Percentiles rank a stretch among this genome's conserved stretches.
Evolutionary conservation across 2,797 vertebrate genomes (phyloP).

Genomic region (Sebastes matsubarae): DNA sequence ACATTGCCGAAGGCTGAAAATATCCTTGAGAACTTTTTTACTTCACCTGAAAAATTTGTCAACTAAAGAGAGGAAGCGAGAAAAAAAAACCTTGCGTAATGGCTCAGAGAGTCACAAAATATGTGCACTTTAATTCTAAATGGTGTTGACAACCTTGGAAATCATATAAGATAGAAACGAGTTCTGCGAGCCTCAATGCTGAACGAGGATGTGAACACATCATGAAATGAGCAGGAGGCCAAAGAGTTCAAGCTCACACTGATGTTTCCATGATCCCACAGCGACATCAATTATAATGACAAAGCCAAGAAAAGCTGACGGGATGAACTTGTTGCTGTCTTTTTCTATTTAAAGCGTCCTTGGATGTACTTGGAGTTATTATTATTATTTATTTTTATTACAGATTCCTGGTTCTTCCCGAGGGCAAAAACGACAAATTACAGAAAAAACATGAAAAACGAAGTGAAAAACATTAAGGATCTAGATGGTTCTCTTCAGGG

Average conservation of each 20-base stretch:
- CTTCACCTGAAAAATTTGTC: neutral
- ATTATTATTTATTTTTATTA: no score
- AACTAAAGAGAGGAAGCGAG: neutral
- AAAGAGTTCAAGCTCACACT: no score
- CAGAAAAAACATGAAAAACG: no score
- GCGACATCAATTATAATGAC: no score
- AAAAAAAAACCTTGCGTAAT: neutral
- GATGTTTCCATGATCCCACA: no score
- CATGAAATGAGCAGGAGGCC: neutral
- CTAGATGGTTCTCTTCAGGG: no score
- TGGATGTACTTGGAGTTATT: no score
- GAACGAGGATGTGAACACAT: neutral
- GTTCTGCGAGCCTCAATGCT: neutral
- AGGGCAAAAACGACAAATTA: no score
- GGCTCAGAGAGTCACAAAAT: neutral
- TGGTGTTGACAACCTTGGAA: neutral
- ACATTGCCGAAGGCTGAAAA: neutral
- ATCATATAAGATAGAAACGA: neutral
- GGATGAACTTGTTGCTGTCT: no score
- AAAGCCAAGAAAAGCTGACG: no score
- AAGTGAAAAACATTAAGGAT: fast-evolving
- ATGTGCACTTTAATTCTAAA: neutral
- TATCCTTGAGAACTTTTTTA: neutral
- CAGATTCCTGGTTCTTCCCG: fast-evolving
- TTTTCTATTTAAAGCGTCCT: no score